Evolutionary conservation across 2,113 vertebrate species (phyloP).

Genomic region (Casuarius casuarius): DNA sequence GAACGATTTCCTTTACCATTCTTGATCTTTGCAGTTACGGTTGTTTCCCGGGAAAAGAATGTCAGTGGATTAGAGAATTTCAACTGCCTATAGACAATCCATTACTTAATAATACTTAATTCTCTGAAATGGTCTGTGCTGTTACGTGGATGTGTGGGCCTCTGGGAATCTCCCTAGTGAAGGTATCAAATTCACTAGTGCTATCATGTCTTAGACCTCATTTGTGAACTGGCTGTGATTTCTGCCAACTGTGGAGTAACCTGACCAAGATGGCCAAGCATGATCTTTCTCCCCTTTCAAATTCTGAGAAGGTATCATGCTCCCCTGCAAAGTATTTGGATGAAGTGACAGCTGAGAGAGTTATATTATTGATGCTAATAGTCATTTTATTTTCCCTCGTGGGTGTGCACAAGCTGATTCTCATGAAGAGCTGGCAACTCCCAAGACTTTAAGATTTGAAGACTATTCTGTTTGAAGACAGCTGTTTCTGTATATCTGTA

Average conservation of each 20-base stretch:
- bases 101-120: not conserved
- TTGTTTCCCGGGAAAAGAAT: not conserved
- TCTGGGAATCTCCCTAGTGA: not conserved
- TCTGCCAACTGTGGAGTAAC: not conserved
- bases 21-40: not conserved
- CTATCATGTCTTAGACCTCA: not conserved
- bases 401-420: not conserved
- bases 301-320: not conserved
- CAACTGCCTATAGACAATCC: not conserved
- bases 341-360: not conserved
- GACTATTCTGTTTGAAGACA: not conserved
- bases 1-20: not conserved
- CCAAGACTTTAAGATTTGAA: not conserved
- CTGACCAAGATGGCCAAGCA: not conserved
- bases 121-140: not conserved
- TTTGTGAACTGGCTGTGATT: not conserved
- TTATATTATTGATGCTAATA: not conserved
- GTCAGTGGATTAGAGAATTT: not conserved
- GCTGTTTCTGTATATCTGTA: not conserved
- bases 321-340: not conserved
- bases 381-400: not conserved
- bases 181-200: not conserved
- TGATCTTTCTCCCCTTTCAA: not conserved
- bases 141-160: fast-evolving
- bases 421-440: not conserved